Conservation (phyloP, 2,797 vertebrate genomes). For the Phataginus tricuspis region DNA sequence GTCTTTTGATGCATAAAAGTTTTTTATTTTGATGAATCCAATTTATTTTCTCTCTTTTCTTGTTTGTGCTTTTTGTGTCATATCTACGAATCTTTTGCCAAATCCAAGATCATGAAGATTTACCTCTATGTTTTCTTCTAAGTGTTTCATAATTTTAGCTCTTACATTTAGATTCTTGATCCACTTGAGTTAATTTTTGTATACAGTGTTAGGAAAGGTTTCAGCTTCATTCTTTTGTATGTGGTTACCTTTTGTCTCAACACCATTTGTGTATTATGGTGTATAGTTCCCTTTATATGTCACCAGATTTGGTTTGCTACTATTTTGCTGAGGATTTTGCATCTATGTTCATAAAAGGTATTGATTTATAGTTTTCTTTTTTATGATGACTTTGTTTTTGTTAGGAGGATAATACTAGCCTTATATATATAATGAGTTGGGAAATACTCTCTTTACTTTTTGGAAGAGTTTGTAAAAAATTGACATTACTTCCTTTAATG, state of each 20-base stretch:
- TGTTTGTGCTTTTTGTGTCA: background rate
- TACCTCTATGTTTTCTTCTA: background rate
- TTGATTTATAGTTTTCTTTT: background rate
- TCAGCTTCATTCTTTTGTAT: background rate
- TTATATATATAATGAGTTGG: background rate
- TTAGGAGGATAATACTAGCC: background rate
- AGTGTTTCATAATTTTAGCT: background rate
- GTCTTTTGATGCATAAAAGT: background rate
- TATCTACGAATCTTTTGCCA: background rate
- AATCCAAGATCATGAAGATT: background rate
- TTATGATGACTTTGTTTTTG: background rate
- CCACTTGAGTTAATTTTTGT: background rate
- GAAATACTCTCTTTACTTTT: background rate
- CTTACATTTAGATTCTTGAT: background rate
- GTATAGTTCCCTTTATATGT: background rate
- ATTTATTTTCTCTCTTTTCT: background rate
- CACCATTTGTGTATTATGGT: background rate
- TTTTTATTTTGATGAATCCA: background rate
- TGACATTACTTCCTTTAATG: background rate
- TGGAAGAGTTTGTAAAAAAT: background rate
- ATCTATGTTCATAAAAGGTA: background rate
- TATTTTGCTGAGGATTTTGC: background rate
- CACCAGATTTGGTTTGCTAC: background rate
- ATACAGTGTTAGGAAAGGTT: background rate
- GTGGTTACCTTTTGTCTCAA: background rate